Conservation (phyloP, 2,888 invertebrate species). For the Stenotaenia linearis region DNA sequence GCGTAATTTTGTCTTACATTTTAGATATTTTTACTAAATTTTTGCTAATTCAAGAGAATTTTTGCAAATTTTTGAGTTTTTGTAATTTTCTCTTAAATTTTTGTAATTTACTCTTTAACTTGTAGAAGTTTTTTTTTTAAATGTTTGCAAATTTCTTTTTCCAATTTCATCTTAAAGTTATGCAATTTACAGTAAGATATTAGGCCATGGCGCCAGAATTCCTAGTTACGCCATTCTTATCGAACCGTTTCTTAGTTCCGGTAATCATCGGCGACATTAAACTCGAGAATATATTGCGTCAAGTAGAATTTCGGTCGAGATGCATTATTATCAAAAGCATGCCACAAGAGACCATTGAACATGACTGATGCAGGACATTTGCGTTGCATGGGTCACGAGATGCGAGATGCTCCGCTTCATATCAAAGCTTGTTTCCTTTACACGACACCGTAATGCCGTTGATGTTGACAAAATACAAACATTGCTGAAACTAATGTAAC, state of each 20-base stretch:
- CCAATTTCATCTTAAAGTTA: too few species aligned
- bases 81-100: too few species aligned
- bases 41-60: too few species aligned
- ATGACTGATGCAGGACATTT: background rate
- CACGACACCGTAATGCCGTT: background rate
- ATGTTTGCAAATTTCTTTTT: too few species aligned
- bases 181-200: too few species aligned
- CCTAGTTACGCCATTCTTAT: too few species aligned
- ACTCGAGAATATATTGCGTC: background rate
- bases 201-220: too few species aligned
- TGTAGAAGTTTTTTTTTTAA: too few species aligned
- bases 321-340: background rate
- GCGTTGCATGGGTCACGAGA: background rate
- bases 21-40: too few species aligned
- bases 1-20: too few species aligned
- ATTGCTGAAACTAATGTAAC: background rate
- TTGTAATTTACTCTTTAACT: too few species aligned
- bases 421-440: background rate
- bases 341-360: background rate
- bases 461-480: background rate
- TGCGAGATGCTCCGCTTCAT: background rate
- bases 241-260: background rate
- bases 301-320: background rate
- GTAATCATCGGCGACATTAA: background rate
- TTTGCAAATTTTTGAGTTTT: too few species aligned